phyloP scores from a whole-genome alignment of 2,888 invertebrate genomes.

The Heliconius charithonia region DNA sequence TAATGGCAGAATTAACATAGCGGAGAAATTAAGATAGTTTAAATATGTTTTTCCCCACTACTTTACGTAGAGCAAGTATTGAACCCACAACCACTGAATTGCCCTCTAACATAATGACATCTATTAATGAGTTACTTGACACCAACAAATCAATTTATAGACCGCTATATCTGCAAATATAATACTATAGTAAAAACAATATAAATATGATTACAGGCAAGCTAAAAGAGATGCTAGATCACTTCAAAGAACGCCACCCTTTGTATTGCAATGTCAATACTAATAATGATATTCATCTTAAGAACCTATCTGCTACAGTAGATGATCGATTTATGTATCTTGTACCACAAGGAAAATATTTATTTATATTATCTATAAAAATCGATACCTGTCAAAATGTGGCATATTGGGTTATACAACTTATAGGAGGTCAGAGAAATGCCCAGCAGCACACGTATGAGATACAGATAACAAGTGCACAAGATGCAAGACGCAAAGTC shows the following conservation, averaged over 20 bases:
- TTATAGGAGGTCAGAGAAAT: constrained; percentile 66
- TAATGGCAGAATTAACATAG: too few species aligned
- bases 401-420: constrained; percentile 72
- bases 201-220: constrained; percentile 56
- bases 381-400: constrained; percentile 64
- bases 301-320: constrained; percentile 39
- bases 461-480: constrained; percentile 67
- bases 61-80: too few species aligned
- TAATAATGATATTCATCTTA: constrained; percentile 62
- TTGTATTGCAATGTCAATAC: constrained; percentile 59
- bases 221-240: constrained; percentile 67
- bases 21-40: too few species aligned
- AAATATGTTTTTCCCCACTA: too few species aligned
- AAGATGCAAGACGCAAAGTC: constrained; percentile 64
- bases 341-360: constrained; percentile 61
- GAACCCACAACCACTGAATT: too few species aligned
- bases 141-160: background rate
- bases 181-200: background rate
- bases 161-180: background rate
- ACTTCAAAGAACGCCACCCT: constrained; percentile 71
- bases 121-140: too few species aligned
- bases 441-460: constrained; percentile 72
- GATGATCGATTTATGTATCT: constrained; percentile 69
- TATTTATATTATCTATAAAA: constrained; percentile 67
- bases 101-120: too few species aligned